These are phyloP conservation scores for Tupiocoris notatus DNA, from an alignment of 2,888 invertebrate species.

Conservation along the genomic window DNA sequence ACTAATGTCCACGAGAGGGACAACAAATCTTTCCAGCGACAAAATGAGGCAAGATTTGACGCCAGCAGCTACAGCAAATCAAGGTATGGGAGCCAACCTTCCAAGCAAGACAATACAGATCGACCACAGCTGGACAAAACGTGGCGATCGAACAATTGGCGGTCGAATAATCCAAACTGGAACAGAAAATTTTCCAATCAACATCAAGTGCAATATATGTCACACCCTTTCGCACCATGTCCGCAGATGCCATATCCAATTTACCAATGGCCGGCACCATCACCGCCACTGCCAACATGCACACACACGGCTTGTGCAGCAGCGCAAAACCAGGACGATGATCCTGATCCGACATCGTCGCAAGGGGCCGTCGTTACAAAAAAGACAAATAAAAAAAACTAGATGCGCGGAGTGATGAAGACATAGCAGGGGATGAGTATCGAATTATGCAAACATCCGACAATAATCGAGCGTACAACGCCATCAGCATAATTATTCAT, in stretches of 20 bases:
- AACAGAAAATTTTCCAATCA: not conserved
- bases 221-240: not conserved
- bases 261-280: not conserved
- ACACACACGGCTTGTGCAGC: not conserved
- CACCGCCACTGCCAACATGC: too few relatives aligned
- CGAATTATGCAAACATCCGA: not conserved
- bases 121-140: too few relatives aligned
- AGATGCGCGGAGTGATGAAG: not conserved
- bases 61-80: too few relatives aligned
- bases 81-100: too few relatives aligned
- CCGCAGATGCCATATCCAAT: not conserved
- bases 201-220: not conserved
- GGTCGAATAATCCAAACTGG: not conserved
- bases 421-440: not conserved
- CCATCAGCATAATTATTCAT: not conserved
- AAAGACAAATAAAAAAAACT: constrained; percentile 6
- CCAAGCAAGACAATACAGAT: too few relatives aligned
- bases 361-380: too few relatives aligned
- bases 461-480: not conserved
- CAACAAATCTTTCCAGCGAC: too few relatives aligned
- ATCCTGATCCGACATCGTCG: too few relatives aligned
- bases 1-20: not conserved
- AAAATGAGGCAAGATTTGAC: too few relatives aligned
- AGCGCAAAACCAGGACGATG: not conserved
- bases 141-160: not conserved